A percentile compares a stretch with the other conserved stretches of the same genome.
phyloP scores from a whole-genome alignment of 2,797 vertebrate genomes.

The Pseudomugil gertrudae region DNA sequence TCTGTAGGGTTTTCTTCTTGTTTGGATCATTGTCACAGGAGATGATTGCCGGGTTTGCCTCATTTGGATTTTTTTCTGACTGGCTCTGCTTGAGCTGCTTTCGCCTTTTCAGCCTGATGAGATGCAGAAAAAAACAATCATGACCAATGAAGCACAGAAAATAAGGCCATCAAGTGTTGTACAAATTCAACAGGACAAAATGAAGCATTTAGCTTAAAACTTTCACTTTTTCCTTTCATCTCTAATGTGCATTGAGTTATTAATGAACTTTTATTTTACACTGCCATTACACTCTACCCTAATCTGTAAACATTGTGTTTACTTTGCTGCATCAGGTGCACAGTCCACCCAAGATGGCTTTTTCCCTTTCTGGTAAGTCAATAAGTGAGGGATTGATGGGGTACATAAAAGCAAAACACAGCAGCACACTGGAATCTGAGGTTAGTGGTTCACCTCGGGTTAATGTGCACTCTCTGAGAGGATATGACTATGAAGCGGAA shows the following conservation, averaged over 20 bases:
- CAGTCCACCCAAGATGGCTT: slow-evolving; percentile 6
- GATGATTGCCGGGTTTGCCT: slow-evolving; percentile 71
- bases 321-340: slow-evolving; percentile 32
- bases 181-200: not conserved
- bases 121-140: slow-evolving; percentile 14
- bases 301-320: slow-evolving; percentile 3
- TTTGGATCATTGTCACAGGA: slow-evolving; percentile 57
- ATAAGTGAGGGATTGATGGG: slow-evolving; percentile 38
- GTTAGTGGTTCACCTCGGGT: slow-evolving; percentile 45
- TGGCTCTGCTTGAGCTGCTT: slow-evolving; percentile 79
- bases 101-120: slow-evolving; percentile 80
- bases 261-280: no score
- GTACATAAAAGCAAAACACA: slow-evolving; percentile 33
- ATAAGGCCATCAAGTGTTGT: not conserved
- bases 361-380: slow-evolving; percentile 44
- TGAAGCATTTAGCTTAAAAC: no score
- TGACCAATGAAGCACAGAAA: not conserved
- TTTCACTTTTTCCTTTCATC: no score
- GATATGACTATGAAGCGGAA: slow-evolving; percentile 24
- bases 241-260: no score
- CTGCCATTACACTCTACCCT: not conserved
- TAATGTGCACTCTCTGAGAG: slow-evolving; percentile 23
- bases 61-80: slow-evolving; percentile 67
- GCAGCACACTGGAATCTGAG: slow-evolving; percentile 33
- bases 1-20: slow-evolving; percentile 60